These are phyloP conservation scores for Neomonachus schauinslandi DNA, from an alignment of 2,113 vertebrate genomes.

Conservation along the genomic window DNA sequence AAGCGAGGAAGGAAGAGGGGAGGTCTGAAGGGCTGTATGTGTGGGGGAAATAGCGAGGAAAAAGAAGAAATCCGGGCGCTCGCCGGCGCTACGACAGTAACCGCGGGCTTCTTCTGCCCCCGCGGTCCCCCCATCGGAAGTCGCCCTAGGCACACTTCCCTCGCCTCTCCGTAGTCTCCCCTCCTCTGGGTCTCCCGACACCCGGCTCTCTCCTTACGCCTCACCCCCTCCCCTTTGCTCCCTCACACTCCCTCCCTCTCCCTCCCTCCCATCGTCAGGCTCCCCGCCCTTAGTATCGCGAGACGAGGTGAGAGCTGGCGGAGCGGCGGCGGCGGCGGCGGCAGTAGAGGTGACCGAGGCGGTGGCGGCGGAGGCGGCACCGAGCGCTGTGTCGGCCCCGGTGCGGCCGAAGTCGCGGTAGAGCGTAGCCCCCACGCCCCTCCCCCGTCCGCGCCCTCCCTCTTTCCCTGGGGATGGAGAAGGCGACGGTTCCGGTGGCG, in stretches of 20 bases:
- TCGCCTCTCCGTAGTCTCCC: neutral
- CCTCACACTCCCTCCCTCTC: conserved; percentile 18
- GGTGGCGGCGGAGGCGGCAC: conserved; percentile 74
- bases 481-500: conserved; percentile 81
- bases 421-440: conserved; percentile 65
- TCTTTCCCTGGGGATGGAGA: conserved; percentile 72
- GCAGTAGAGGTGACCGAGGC: conserved; percentile 87
- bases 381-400: conserved; percentile 65
- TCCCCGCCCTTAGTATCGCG: conserved; percentile 82
- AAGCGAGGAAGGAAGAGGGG: conserved; percentile 62
- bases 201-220: neutral
- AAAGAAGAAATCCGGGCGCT: neutral
- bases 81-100: neutral
- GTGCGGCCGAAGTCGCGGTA: conserved; percentile 72
- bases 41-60: conserved; percentile 16
- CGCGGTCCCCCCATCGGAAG: neutral
- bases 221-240: neutral
- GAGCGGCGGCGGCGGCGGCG: conserved; percentile 80
- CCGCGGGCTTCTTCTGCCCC: neutral
- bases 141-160: neutral
- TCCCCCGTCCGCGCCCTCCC: conserved; percentile 63
- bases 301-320: conserved; percentile 82
- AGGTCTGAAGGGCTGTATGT: conserved; percentile 48
- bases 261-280: conserved; percentile 64
- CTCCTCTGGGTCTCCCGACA: neutral